phyloP scores from a whole-genome alignment of 2,888 invertebrate genomes.

The Caenorhabditis sp. region DNA sequence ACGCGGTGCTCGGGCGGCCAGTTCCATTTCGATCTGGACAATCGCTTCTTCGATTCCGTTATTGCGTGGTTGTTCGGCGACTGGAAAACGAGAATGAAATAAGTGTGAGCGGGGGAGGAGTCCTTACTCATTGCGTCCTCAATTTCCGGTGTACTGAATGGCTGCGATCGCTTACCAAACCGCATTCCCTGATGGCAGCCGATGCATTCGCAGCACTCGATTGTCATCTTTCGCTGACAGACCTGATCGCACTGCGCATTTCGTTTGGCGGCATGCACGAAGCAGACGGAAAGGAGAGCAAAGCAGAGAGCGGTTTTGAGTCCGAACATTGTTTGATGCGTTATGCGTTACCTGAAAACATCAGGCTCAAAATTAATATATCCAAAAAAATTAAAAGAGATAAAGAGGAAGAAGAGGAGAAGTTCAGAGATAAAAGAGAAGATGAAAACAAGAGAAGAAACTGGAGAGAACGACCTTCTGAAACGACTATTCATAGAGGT shows the following conservation, averaged over 20 bases:
- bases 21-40: conserved; percentile 39
- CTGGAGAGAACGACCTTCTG: not conserved
- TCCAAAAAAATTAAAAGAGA: not conserved
- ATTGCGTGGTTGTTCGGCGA: conserved; percentile 16
- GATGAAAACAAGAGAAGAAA: not conserved
- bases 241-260: conserved; percentile 66
- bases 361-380: not conserved
- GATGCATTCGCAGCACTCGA: conserved; percentile 69
- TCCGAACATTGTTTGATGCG: conserved; percentile 37
- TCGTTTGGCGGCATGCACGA: conserved; percentile 46
- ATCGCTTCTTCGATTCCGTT: conserved; percentile 35
- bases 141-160: conserved; percentile 27
- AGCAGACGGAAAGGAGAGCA: conserved; percentile 7
- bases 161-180: conserved; percentile 57
- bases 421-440: not conserved
- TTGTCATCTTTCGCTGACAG: conserved; percentile 67
- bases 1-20: conserved; percentile 18
- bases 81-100: no score
- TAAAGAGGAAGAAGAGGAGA: not conserved
- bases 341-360: conserved; percentile 27
- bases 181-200: conserved; percentile 69
- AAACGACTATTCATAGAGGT: conserved; percentile 13
- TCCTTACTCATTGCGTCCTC: conserved; percentile 43
- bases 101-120: no score
- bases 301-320: conserved; percentile 28